A percentile compares a stretch with the other conserved stretches of the same genome.
These are phyloP conservation scores for Hyposoter didymator DNA, from an alignment of 2,888 invertebrate species.

Conservation along the genomic window DNA sequence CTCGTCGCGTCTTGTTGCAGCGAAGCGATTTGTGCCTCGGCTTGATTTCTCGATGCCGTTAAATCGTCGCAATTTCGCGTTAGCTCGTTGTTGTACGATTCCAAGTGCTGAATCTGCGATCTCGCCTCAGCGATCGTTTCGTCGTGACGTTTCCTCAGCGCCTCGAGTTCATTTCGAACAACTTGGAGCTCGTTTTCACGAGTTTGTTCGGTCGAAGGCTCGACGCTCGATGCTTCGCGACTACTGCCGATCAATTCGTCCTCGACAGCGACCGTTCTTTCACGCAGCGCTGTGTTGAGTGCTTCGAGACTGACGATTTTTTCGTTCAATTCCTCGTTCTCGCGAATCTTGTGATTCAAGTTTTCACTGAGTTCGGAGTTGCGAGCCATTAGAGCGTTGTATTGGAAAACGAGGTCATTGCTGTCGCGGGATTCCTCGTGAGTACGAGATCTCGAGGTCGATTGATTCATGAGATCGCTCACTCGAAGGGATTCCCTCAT, in stretches of 20 bases:
- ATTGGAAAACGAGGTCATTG: constrained; percentile 87
- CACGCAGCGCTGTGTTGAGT: constrained; percentile 84
- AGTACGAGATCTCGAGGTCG: constrained; percentile 81
- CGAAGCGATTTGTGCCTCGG: constrained; percentile 27
- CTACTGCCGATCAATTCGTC: constrained; percentile 72
- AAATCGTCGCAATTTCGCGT: constrained; percentile 76
- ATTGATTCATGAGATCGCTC: constrained; percentile 86
- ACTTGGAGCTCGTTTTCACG: constrained; percentile 85
- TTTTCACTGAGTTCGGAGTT: constrained; percentile 87
- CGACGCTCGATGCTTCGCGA: constrained; percentile 51
- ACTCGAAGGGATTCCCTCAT: constrained; percentile 89
- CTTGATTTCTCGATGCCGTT: constrained; percentile 69
- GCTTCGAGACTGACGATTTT: constrained; percentile 85
- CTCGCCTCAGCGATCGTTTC: constrained; percentile 85
- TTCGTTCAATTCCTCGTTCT: constrained; percentile 85
- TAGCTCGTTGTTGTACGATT: constrained; percentile 78
- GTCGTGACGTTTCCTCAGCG: constrained; percentile 84
- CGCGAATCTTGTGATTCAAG: constrained; percentile 86
- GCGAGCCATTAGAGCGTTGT: constrained; percentile 87
- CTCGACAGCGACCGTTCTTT: constrained; percentile 79
- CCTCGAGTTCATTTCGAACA: constrained; percentile 83
- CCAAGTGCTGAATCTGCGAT: constrained; percentile 81
- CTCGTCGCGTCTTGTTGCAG: constrained; percentile 44
- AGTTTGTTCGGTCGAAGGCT: not conserved
- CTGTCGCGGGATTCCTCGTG: constrained; percentile 85